Percentiles rank a stretch among this genome's conserved stretches.
Evolutionary conservation across 2,113 vertebrate species (phyloP).

Genomic region (Sceloporus tristichus): DNA sequence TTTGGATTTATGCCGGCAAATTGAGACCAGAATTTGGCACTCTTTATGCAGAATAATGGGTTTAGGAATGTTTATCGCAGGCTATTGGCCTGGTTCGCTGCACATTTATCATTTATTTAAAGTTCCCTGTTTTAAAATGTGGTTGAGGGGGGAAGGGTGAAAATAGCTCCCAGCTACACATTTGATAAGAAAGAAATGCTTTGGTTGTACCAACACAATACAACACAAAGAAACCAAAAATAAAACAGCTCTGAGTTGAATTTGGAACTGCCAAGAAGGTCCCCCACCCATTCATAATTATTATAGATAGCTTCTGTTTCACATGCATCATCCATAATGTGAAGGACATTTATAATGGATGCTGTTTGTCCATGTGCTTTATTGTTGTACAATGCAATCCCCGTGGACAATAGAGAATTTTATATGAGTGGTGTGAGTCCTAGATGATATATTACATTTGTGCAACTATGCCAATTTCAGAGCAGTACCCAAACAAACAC

Average conservation of each 20-base stretch:
- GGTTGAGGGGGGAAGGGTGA: no score
- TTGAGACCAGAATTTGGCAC: conserved; percentile 31
- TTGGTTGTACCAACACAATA: not conserved
- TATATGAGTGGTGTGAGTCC: not conserved
- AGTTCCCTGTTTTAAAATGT: conserved; percentile 21
- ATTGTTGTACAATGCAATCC: not conserved
- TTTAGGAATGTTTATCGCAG: conserved; percentile 28
- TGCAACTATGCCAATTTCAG: not conserved
- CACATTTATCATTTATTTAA: conserved; percentile 45
- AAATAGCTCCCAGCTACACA: not conserved
- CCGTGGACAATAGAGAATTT: not conserved
- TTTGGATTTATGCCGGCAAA: conserved; percentile 31
- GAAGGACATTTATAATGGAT: not conserved
- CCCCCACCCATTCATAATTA: not conserved
- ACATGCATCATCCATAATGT: not conserved
- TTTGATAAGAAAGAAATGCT: conserved; percentile 4
- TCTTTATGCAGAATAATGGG: conserved; percentile 26
- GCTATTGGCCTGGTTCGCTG: conserved; percentile 21
- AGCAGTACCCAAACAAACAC: not conserved
- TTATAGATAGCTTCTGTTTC: not conserved
- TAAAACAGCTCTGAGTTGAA: not conserved
- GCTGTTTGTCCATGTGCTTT: not conserved
- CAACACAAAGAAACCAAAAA: not conserved
- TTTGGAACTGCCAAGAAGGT: not conserved
- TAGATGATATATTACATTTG: not conserved